Evolutionary conservation across 2,113 vertebrate species (phyloP), one percentile per base, ranked within the genome.

Genomic region (Saguinus midas): DNA sequence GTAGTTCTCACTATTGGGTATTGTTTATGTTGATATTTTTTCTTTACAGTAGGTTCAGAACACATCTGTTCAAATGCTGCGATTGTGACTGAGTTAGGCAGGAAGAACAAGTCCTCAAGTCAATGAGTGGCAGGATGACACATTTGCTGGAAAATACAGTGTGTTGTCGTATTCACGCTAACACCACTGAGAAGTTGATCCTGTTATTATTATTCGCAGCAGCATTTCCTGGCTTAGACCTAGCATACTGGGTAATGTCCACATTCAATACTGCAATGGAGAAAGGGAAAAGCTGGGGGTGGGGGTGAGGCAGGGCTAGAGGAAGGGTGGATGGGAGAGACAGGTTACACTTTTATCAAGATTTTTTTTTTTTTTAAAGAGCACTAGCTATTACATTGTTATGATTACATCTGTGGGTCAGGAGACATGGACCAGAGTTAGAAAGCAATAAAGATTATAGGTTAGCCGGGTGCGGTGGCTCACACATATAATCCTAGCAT

Each of bases 1-100:
- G 5, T 55, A 6, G 72, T 78, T 88, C 83, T 93, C 55, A 70
- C 43, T 84, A 5, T 40, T 21, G 43, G 12, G 29, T 50, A 12
- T 85, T 92, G 92, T 90, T 90, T 64, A n/a, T 81, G 66, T 55
- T 68, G 87, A 64, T 87, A 66, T 78, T 96, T 96, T 86, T 92
- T 73, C 93, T 92, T 90, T 85, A 43, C 1, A n/a, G 20, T 57
- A 96, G 87, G 84, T 10, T 82, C 80, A 90, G 90, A 78, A 96
- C 45, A 85, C 23, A 79, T 48, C 64, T 43, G 29, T n/a, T 76
- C 90, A 94, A 70, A 64, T 29, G 72, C 85, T 91, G 84, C 27
- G 29, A 1, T 73, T 87, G 45, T 81, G 93, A 82, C 94, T 96
- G 84, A 96, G 84, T 58, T 32, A 52, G 92, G 37, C 70, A 16